Base-by-base conservation (phyloP, 2,113 vertebrate genomes). In the Grammomys dolichurus region DNA sequence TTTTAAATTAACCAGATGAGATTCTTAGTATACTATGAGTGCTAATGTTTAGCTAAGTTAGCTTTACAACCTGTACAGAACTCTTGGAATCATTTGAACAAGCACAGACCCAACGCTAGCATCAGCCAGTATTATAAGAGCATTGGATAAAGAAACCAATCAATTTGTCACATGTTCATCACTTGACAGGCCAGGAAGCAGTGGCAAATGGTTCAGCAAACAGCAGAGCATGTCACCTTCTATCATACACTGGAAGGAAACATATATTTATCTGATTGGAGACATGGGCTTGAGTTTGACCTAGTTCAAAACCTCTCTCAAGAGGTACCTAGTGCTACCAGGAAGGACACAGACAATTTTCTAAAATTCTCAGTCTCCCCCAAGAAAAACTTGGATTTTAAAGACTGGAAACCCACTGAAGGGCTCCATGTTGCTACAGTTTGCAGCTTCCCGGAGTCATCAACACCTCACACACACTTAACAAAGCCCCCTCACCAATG, bases 31-130 rank as follows among this genome's bases (percentile, higher is more conserved):
- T 43, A 48, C 67, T 11, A 48, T n/a, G 76, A 93, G 96, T 87
- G 82, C 87, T 75, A 94, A 82, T 95, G 40, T 67, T 96, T 91
- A 97, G 90, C 56, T 96, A 73, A 56, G 75, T 11, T 80, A 82
- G 87, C 17, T 56, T 91, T 92, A 43, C 60, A 92, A 77, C 67
- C 75, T 97, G 0, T 28, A 46, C 46, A 91, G 87, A 92, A 33
- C 93, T 76, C 63, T 51, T 46, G 86, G 60, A 14, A 91, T 96
- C 87, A 90, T 88, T 77, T 93, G 54, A 63, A 67, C 16, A 87
- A 87, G 87, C 46, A 16, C 75, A 67, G 28, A 2, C 65, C 86
- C 12, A 87, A 60, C 70, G 28, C 2, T n/a, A 91, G 9, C 76
- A 48, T 73, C 40, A 78, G 40, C 13, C n/a, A 60, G 3, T 82